Evolutionary conservation across 2,113 vertebrate genomes (phyloP), one percentile per base, ranked within the genome.

Genomic region (Chunga burmeisteri): DNA sequence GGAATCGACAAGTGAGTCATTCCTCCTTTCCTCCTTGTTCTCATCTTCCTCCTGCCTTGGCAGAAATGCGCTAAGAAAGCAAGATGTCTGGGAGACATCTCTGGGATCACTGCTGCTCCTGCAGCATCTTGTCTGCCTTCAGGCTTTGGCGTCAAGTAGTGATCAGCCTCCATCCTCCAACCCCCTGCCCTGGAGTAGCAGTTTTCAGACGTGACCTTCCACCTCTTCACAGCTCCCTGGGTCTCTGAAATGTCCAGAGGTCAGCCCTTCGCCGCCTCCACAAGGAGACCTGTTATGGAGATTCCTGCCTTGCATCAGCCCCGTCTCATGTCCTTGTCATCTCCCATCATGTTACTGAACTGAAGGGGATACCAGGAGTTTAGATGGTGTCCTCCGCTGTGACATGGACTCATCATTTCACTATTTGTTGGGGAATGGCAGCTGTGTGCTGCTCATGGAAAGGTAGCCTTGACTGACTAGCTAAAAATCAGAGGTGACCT

Each of bases 391-490:
- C 91, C 78, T 93, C 94, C 11, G 4, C 55, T 0, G 8, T 92
- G 92, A 88, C 81, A 86, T 58, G 42, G 86, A 16, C 77, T 93
- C 93, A 93, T 93, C 80, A 93, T 96, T 86, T 94, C 87, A 81
- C 44, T 68, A 90, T 94, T 94, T 95, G 93, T 92, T 92, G 71
- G 72, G 67, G 62, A 92, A 86, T 93, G 86, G 82, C 95, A 95
- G 86, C 61, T 75, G 44, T 86, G 79, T 16, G 10, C 91, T 63
- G 66, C 71, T 92, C 0, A 0, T 80, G 58, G 71, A 96, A 86
- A 95, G 79, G 89, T 80, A 92, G 89, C 71, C 66, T 88, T 92
- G 93, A 96, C 66, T 88, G 93, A 96, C 91, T 95, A 63, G 74
- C 47, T 95, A 82, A 92, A 92, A 92, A 96, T 71, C 34, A 4